phyloP scores from a whole-genome alignment of 1,140 invertebrate species.

The Aphis craccivora region DNA sequence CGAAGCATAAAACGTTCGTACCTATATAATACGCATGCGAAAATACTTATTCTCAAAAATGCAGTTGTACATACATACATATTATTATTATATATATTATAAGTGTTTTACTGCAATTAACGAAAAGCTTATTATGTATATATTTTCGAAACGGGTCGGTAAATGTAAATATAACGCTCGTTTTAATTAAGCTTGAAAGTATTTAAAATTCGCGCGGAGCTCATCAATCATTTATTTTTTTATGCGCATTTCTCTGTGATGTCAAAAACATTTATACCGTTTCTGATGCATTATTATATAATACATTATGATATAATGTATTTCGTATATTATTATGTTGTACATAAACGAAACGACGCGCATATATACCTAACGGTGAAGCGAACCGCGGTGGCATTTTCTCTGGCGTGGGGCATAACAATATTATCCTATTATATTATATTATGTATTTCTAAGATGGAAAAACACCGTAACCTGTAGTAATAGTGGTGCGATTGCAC shows the following conservation, averaged over 20 bases:
- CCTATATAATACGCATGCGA: neutral
- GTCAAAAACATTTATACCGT: slow-evolving; percentile 19
- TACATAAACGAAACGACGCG: no score
- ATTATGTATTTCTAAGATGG: no score
- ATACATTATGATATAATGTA: neutral
- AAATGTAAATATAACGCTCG: neutral
- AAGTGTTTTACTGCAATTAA: neutral
- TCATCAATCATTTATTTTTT: slow-evolving; percentile 16
- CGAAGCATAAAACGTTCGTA: neutral
- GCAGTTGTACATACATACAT: neutral
- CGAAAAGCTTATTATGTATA: neutral
- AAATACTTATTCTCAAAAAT: neutral
- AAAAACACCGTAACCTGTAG: no score
- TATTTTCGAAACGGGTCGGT: neutral
- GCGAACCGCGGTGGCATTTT: no score
- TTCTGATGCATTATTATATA: neutral
- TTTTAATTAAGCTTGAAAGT: slow-evolving; percentile 13
- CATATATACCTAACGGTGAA: no score
- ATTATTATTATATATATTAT: neutral
- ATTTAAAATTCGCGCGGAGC: neutral
- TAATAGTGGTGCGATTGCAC: no score
- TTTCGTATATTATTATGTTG: neutral
- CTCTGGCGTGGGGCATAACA: neutral
- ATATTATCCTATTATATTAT: neutral
- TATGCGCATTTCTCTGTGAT: neutral